Percentiles rank a stretch among this genome's conserved stretches.
Conservation (phyloP, 2,113 vertebrate genomes). For the Podarcis muralis region DNA sequence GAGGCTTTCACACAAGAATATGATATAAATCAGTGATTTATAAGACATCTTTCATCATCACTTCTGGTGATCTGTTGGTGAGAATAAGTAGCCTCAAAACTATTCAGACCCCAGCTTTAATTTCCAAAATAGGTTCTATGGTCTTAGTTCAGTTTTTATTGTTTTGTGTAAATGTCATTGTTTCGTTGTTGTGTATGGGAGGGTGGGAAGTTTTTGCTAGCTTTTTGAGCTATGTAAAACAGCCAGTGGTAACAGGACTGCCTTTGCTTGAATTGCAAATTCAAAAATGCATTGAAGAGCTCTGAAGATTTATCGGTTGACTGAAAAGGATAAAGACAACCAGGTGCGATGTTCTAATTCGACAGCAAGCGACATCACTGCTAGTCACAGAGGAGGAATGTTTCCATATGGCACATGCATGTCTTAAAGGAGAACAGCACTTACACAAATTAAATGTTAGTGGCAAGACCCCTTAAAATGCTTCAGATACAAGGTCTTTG, state of each 20-base stretch:
- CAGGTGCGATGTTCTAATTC: slow-evolving; percentile 21
- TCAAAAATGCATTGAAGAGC: not conserved
- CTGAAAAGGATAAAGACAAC: not conserved
- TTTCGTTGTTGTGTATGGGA: not conserved
- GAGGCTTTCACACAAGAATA: not conserved
- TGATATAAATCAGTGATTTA: not conserved
- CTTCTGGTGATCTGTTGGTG: not conserved
- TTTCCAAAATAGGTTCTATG: not conserved
- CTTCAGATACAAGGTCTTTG: not conserved
- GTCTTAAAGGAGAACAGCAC: slow-evolving; percentile 20
- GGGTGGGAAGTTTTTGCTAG: not conserved
- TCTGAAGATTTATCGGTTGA: slow-evolving; percentile 34
- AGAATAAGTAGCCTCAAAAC: not conserved
- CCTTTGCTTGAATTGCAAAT: not conserved
- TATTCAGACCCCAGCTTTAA: not conserved
- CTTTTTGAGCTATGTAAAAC: slow-evolving; percentile 20
- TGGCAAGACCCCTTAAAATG: not conserved
- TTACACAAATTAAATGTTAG: not conserved
- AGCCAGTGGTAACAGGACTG: not conserved
- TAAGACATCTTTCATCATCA: not conserved
- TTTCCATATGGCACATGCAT: slow-evolving; percentile 28
- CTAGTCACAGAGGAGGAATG: not conserved
- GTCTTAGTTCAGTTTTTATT: not conserved
- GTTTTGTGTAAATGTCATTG: not conserved
- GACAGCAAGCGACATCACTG: not conserved